phyloP scores from a whole-genome alignment of 2,888 invertebrate species.

The Eilema sororculum region DNA sequence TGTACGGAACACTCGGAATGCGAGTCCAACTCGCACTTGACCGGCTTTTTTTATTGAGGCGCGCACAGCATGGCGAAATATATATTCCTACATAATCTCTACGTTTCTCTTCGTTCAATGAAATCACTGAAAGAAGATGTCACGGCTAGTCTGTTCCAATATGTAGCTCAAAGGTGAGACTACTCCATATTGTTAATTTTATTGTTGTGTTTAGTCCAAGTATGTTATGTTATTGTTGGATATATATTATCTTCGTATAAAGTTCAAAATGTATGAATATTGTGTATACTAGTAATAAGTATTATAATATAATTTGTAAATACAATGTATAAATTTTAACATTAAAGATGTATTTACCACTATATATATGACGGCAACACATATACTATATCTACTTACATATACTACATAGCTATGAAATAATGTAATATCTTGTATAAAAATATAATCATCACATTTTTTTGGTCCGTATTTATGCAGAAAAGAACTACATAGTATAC shows the following conservation, averaged over 20 bases:
- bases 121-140: no score
- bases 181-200: not conserved
- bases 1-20: no score
- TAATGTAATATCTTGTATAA: not conserved
- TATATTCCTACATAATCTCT: no score
- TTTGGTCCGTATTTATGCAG: not conserved
- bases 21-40: no score
- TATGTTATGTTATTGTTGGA: not conserved
- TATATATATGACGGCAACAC: not conserved
- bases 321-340: not conserved
- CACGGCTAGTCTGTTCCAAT: not conserved
- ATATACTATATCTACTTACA: not conserved
- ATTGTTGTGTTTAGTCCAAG: not conserved
- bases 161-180: not conserved
- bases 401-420: not conserved
- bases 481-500: no score
- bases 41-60: no score
- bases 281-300: not conserved
- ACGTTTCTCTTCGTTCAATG: no score
- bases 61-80: no score
- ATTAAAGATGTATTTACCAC: not conserved
- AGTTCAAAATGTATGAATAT: not conserved
- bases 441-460: not conserved
- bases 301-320: constrained; percentile 2
- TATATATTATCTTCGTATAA: not conserved